These are phyloP conservation scores for Battus philenor DNA, from an alignment of 1,140 invertebrate genomes.

Conservation along the genomic window DNA sequence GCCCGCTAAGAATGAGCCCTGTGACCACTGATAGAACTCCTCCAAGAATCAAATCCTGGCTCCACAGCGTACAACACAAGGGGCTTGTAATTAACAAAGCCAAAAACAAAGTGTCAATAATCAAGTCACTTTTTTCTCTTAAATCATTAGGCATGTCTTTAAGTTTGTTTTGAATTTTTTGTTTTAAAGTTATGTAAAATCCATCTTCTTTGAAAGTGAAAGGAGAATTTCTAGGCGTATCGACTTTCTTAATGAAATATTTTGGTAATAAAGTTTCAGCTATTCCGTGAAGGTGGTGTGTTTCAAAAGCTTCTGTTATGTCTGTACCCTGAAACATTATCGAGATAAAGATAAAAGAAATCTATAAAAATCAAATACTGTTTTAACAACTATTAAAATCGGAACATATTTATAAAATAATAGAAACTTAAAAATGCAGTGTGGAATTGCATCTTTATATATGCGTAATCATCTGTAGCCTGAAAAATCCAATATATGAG, in stretches of 20 bases:
- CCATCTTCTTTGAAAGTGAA: conserved; percentile 82
- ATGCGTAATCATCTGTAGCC: no score
- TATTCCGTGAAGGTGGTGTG: conserved; percentile 78
- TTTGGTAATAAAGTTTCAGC: conserved; percentile 78
- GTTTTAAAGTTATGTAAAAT: conserved; percentile 83
- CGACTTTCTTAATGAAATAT: conserved; percentile 78
- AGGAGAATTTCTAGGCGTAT: conserved; percentile 76
- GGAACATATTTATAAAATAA: no score
- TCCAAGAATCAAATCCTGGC: conserved; percentile 40
- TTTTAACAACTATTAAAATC: no score
- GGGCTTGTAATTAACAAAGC: conserved; percentile 73
- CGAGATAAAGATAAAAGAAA: no score
- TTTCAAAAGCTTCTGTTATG: conserved; percentile 86
- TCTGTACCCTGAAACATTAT: conserved; percentile 82
- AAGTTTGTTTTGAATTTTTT: conserved; percentile 75
- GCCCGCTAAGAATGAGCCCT: conserved; percentile 77
- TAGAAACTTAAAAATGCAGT: no score
- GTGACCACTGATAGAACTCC: conserved; percentile 31
- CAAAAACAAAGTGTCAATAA: conserved; percentile 75
- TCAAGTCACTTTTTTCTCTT: conserved; percentile 64
- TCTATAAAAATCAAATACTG: no score
- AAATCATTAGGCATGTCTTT: conserved; percentile 45
- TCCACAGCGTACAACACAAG: conserved; percentile 70
- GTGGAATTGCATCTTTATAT: no score
- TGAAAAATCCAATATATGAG: no score